Evolutionary conservation across 2,113 vertebrate species (phyloP).

Genomic region (Camelus bactrianus): DNA sequence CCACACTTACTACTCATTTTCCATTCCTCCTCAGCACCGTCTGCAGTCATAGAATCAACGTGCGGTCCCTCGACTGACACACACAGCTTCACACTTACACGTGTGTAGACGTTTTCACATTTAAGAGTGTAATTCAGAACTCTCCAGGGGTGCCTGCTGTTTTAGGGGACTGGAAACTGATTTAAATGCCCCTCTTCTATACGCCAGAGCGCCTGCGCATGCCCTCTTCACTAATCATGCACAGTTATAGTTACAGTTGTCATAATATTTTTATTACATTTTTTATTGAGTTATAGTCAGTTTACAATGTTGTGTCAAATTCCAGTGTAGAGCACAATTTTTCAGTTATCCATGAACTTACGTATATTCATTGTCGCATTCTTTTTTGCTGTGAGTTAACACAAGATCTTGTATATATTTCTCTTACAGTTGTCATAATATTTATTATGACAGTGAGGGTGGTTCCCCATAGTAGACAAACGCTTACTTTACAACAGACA

Average conservation of each 20-base stretch:
- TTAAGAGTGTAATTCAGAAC: neutral
- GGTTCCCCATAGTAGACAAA: neutral
- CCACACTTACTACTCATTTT: neutral
- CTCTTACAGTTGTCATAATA: neutral
- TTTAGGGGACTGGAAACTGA: neutral
- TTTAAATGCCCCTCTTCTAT: neutral
- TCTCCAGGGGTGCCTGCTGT: neutral
- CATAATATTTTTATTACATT: conserved; percentile 37
- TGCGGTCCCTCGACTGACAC: neutral
- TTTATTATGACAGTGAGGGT: neutral
- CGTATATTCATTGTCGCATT: no score
- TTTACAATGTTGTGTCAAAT: no score
- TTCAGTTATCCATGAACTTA: no score
- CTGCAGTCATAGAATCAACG: neutral
- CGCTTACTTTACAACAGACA: neutral
- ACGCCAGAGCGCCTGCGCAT: neutral
- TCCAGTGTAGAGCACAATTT: no score
- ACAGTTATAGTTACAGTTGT: neutral
- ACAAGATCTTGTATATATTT: no score
- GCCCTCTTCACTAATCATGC: neutral
- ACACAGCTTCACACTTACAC: neutral
- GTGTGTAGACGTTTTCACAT: no score
- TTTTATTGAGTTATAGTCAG: neutral
- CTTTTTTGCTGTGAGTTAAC: no score
- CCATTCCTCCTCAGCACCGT: neutral